Evolutionary conservation across 2,888 invertebrate species (phyloP), one percentile per base, ranked within the genome.

Genomic region (Cephus rjabovi): DNA sequence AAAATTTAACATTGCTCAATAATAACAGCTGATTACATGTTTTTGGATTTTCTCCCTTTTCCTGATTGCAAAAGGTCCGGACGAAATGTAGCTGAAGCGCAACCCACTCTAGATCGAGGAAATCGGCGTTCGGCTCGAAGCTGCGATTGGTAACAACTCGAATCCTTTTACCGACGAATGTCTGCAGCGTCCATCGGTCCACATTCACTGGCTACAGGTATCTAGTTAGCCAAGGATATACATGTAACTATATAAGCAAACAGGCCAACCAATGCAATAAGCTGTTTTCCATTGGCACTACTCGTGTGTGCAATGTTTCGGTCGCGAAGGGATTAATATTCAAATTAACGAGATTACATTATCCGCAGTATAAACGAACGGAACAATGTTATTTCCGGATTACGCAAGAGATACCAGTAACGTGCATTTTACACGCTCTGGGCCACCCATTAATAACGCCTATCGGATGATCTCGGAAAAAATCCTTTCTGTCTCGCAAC

Each of bases 341-440:
- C 71, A 75, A 78, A 75, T 75, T 71, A 78, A 78, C 75, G 71
- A 73, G 78, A 75, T 75, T 75, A 75, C 78, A 77, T 77, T 74
- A 74, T 34, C 75, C 37, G 40, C 31, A n/a, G 23, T 40, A 75
- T 37, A 75, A 69, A 34, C 75, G 71, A 40, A 71, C 37, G 33
- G 37, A 30, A 76, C 78, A 35, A 78, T 78, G 75, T 75, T 78
- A 76, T 78, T 78, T 71, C 33, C 78, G 34, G 71, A 78, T 76
- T 69, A 78, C 40, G 74, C 35, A 37, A 35, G 30, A 74, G 12
- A 74, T 74, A 34, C 37, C 56, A 56, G 56, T 56, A 56, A 23
- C 56, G 23, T 56, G 56, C 56, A 56, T 23, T 56, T 56, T 56
- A 56, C 56, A 56, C 56, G 56, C 23, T 56, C 23, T 23, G 56